Conservation (phyloP, 2,113 vertebrate genomes). For the Cavia aperea region DNA sequence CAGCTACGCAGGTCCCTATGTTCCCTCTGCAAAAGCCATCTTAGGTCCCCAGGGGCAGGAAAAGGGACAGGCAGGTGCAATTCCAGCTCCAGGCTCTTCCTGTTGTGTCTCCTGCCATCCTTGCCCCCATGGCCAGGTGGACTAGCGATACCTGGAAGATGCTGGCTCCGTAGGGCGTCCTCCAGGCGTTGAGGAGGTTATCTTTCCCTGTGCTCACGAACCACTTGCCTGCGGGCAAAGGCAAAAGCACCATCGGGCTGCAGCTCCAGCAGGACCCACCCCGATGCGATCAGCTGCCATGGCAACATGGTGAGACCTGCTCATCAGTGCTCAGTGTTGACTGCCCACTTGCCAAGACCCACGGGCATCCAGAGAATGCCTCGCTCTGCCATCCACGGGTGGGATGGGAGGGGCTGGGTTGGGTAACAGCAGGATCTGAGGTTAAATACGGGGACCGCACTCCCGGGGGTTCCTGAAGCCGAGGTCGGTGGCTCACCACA, state of each 20-base stretch:
- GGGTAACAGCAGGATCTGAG: not conserved
- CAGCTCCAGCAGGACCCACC: not conserved
- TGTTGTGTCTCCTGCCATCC: not conserved
- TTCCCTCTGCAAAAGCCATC: not conserved
- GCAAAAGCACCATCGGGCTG: not conserved
- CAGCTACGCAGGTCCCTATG: not conserved
- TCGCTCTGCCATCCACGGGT: not conserved
- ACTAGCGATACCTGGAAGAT: constrained; percentile 90
- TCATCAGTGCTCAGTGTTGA: not conserved
- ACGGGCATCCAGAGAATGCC: rapidly evolving
- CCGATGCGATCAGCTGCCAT: not conserved
- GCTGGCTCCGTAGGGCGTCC: constrained; percentile 96
- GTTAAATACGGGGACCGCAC: not conserved
- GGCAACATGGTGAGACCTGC: not conserved
- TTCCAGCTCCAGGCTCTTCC: not conserved
- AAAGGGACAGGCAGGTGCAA: not conserved
- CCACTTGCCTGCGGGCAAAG: constrained; percentile 85
- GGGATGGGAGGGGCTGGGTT: rapidly evolving
- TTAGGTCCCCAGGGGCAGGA: not conserved
- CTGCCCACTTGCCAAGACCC: not conserved
- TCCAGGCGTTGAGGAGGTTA: constrained; percentile 97
- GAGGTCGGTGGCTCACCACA: constrained; percentile 81
- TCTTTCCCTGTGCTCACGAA: constrained; percentile 98
- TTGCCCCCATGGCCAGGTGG: not conserved
- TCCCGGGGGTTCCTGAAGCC: not conserved